A percentile compares a stretch with the other conserved stretches of the same genome.
Evolutionary conservation across 1,140 invertebrate genomes (phyloP).

Genomic region (Hyles vespertilio): DNA sequence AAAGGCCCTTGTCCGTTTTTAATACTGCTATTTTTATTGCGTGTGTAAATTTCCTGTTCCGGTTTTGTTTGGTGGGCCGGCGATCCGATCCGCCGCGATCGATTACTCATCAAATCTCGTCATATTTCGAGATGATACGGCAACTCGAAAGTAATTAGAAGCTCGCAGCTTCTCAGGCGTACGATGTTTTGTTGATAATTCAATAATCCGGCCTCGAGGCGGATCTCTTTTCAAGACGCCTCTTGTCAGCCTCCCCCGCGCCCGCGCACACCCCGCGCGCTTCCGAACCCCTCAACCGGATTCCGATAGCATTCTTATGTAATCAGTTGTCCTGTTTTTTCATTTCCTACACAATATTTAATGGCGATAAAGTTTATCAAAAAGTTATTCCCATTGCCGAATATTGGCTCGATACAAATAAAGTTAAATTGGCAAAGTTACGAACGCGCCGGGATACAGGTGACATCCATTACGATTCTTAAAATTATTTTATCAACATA

Average conservation of each 20-base stretch:
- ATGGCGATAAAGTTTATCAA: constrained; percentile 43
- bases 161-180: constrained; percentile 56
- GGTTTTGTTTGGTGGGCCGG: constrained; percentile 43
- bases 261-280: constrained; percentile 17
- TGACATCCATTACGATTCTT: constrained; percentile 54
- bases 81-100: constrained; percentile 35
- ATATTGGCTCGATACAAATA: constrained; percentile 65
- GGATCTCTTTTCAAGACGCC: constrained; percentile 54
- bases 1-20: constrained; percentile 28
- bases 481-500: constrained; percentile 42
- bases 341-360: constrained; percentile 57
- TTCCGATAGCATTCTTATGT: constrained; percentile 55
- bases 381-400: constrained; percentile 57
- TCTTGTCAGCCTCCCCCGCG: constrained; percentile 25
- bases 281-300: constrained; percentile 20
- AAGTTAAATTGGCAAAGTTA: constrained; percentile 74
- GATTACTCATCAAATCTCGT: constrained; percentile 55
- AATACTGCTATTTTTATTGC: constrained; percentile 32
- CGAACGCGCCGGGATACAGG: constrained; percentile 40
- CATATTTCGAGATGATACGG: constrained; percentile 58
- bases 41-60: constrained; percentile 27
- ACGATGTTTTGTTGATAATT: constrained; percentile 73
- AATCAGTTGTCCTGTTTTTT: constrained; percentile 68
- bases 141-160: constrained; percentile 68
- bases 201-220: constrained; percentile 62